Evolutionary conservation across 2,888 invertebrate species (phyloP).

Genomic region (Chelonus formosanus): DNA sequence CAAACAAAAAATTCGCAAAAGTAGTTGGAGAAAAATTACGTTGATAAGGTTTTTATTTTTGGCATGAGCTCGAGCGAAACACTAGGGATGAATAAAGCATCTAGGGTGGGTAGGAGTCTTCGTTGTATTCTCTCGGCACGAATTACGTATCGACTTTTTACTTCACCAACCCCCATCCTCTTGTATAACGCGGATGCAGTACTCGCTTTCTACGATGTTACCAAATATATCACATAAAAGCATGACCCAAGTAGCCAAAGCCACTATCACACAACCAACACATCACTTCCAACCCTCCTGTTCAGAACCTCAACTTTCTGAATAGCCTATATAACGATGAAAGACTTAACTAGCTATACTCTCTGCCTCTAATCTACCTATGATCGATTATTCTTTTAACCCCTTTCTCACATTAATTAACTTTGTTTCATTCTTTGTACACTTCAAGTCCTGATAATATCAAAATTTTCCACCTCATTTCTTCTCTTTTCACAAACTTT

Average conservation of each 20-base stretch:
- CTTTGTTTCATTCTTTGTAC: conserved; percentile 2
- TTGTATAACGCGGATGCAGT: conserved; percentile 13
- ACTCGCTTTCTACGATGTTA: conserved; percentile 27
- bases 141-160: conserved; percentile 42
- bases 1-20: conserved; percentile 3
- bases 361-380: conserved; percentile 38
- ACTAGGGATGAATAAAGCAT: conserved; percentile 41
- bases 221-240: conserved; percentile 35
- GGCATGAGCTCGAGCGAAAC: conserved; percentile 8
- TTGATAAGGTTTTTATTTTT: conserved; percentile 30
- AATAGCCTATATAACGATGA: conserved; percentile 10
- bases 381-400: conserved; percentile 55
- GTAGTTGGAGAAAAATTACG: conserved; percentile 26
- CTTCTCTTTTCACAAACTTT: background rate
- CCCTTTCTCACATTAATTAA: conserved; percentile 37
- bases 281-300: conserved; percentile 1
- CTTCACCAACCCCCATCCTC: conserved; percentile 8
- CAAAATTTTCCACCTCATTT: background rate
- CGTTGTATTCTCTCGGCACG: conserved; percentile 36
- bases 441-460: conserved; percentile 2
- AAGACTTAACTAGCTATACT: conserved; percentile 5
- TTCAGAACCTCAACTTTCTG: background rate
- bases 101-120: conserved; percentile 32
- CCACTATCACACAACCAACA: conserved; percentile 24
- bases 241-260: conserved; percentile 24